These are phyloP conservation scores for Drosophila pseudotakahashii DNA, from an alignment of 2,888 invertebrate genomes.

Conservation along the genomic window DNA sequence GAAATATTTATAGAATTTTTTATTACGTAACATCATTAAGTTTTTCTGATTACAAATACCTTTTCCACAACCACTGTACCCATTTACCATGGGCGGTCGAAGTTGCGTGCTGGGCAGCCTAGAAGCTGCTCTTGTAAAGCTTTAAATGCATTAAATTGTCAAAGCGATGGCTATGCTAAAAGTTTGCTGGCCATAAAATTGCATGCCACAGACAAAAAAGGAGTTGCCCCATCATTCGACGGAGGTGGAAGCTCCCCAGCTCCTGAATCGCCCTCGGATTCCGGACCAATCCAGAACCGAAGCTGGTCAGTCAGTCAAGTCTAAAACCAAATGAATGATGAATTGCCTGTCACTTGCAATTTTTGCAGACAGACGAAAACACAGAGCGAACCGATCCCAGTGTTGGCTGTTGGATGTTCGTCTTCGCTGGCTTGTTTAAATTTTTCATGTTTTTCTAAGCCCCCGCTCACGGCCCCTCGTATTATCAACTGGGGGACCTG, in stretches of 20 bases:
- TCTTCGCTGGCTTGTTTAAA: conserved; percentile 64
- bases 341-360: conserved; percentile 81
- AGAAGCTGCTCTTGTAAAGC: conserved; percentile 49
- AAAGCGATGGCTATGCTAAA: conserved; percentile 64
- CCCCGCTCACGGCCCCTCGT: conserved; percentile 15
- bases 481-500: conserved; percentile 16
- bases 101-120: conserved; percentile 19
- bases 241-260: not conserved
- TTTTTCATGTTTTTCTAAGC: conserved; percentile 75
- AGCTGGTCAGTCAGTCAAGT: conserved; percentile 60
- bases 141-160: conserved; percentile 78
- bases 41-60: not conserved
- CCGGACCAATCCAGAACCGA: conserved; percentile 21
- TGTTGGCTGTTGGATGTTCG: conserved; percentile 46
- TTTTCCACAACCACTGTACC: conserved; percentile 31
- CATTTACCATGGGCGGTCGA: conserved; percentile 33
- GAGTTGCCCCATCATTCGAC: conserved; percentile 47
- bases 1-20: too few relatives aligned
- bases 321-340: conserved; percentile 77
- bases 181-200: conserved; percentile 72
- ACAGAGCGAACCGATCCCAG: conserved; percentile 49
- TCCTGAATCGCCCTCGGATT: conserved; percentile 3
- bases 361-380: conserved; percentile 76
- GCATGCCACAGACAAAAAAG: conserved; percentile 65
- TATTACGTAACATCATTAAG: too few relatives aligned